Evolutionary conservation across 2,888 invertebrate genomes (phyloP).

Genomic region (Cephus runcator): DNA sequence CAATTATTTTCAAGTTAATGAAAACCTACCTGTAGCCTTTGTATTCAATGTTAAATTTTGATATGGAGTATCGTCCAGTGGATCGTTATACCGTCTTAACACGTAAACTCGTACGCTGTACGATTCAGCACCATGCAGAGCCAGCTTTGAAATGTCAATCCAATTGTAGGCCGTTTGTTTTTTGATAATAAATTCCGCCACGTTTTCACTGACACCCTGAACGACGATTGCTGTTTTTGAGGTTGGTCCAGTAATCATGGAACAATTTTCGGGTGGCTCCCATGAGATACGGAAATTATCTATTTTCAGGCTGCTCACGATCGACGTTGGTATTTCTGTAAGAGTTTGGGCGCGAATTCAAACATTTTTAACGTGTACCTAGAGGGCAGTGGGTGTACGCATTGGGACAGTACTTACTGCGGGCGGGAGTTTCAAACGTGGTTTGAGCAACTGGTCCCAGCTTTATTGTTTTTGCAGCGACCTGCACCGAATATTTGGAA

Average conservation of each 20-base stretch:
- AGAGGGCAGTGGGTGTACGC: too few relatives aligned
- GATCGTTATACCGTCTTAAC: slow-evolving; percentile 14
- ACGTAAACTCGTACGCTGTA: slow-evolving; percentile 32
- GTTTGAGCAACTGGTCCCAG: slow-evolving; percentile 8
- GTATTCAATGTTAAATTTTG: slow-evolving; percentile 23
- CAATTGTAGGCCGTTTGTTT: slow-evolving; percentile 4
- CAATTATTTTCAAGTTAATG: too few relatives aligned
- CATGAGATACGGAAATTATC: slow-evolving; percentile 25
- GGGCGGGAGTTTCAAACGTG: slow-evolving; percentile 12
- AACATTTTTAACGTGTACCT: not conserved
- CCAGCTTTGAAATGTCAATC: too few relatives aligned
- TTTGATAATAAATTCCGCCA: not conserved
- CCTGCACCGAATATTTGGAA: slow-evolving; percentile 25
- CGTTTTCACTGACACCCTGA: slow-evolving; percentile 23
- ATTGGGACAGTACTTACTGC: slow-evolving; percentile 14
- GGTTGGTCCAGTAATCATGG: slow-evolving; percentile 36
- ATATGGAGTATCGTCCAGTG: slow-evolving; percentile 17
- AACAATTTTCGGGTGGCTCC: slow-evolving; percentile 40
- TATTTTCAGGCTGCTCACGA: slow-evolving; percentile 24
- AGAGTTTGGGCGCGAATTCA: not conserved
- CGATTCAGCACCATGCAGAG: slow-evolving; percentile 26
- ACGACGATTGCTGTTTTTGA: slow-evolving; percentile 24
- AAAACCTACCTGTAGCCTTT: slow-evolving; percentile 34
- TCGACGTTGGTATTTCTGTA: slow-evolving; percentile 38
- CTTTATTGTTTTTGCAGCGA: slow-evolving; percentile 31